These are phyloP conservation scores for Melanargia galathea DNA, from an alignment of 2,888 invertebrate species.

Conservation along the genomic window DNA sequence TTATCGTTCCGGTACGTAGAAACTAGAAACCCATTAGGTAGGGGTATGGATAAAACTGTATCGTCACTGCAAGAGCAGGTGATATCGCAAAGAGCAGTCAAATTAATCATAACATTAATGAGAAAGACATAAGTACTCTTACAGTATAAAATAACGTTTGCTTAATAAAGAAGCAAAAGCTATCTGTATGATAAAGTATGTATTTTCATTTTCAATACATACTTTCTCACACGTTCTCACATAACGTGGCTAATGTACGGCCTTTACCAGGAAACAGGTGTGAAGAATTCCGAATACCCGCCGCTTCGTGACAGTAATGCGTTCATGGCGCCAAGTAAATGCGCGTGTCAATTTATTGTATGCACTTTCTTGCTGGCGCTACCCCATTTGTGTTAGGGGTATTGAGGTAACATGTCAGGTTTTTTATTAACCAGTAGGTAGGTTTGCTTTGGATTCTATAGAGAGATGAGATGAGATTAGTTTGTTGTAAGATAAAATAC, in stretches of 20 bases:
- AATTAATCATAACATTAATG: too few relatives aligned
- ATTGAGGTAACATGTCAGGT: background rate
- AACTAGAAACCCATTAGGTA: too few relatives aligned
- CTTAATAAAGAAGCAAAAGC: background rate
- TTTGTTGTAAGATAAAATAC: too few relatives aligned
- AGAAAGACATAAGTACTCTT: too few relatives aligned
- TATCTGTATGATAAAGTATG: constrained; percentile 5
- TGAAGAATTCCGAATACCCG: constrained; percentile 39
- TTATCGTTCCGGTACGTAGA: too few relatives aligned
- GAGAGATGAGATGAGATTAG: too few relatives aligned
- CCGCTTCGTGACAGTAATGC: constrained; percentile 32
- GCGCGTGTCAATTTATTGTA: constrained; percentile 15
- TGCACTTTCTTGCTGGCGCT: background rate
- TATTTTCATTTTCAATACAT: constrained; percentile 1
- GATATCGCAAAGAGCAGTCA: too few relatives aligned
- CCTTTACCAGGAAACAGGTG: constrained; percentile 41
- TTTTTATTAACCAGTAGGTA: background rate
- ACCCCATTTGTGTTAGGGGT: background rate
- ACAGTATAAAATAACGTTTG: too few relatives aligned
- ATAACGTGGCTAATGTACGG: constrained; percentile 7
- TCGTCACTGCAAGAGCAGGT: too few relatives aligned
- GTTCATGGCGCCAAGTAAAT: constrained; percentile 21
- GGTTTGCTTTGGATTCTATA: too few relatives aligned
- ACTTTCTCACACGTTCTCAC: background rate
- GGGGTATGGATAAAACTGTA: too few relatives aligned